Evolutionary conservation across 2,888 invertebrate species (phyloP).

Genomic region (Drosophila diplacantha): DNA sequence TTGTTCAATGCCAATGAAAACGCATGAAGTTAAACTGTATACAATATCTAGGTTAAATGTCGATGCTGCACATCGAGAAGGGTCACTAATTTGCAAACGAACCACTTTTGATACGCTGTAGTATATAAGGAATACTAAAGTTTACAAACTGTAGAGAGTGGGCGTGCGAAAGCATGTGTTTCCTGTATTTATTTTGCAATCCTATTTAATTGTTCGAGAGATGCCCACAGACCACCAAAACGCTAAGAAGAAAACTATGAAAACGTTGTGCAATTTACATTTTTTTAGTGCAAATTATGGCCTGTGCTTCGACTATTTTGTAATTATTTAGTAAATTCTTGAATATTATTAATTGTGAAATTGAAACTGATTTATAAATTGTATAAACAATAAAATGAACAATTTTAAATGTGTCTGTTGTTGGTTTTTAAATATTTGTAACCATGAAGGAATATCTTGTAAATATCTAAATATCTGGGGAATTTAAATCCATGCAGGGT

Average conservation of each 20-base stretch:
- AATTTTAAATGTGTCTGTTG: conserved; percentile 26
- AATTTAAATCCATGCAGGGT: neutral
- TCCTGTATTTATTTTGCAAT: conserved; percentile 58
- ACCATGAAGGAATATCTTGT: neutral
- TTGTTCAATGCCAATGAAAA: conserved; percentile 44
- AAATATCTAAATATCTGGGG: neutral
- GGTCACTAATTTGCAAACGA: conserved; percentile 34
- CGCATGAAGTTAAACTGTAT: conserved; percentile 44
- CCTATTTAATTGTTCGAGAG: conserved; percentile 45
- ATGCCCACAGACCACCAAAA: conserved; percentile 30
- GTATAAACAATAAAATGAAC: conserved; percentile 61
- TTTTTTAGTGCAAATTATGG: conserved; percentile 51
- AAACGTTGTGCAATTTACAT: conserved; percentile 60
- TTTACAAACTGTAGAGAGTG: conserved; percentile 23
- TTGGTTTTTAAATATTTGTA: neutral
- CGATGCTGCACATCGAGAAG: conserved; percentile 37
- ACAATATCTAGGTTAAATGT: conserved; percentile 57
- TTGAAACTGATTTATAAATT: conserved; percentile 52
- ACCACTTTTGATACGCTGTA: conserved; percentile 64
- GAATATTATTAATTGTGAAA: conserved; percentile 55
- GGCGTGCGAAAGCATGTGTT: conserved; percentile 15
- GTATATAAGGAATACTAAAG: conserved; percentile 30
- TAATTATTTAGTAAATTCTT: conserved; percentile 66
- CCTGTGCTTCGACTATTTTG: conserved; percentile 50
- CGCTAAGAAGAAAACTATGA: conserved; percentile 23